Evolutionary conservation across 2,113 vertebrate genomes (phyloP), one percentile per base, ranked within the genome.

Genomic region (Aspidoscelis tigris): DNA sequence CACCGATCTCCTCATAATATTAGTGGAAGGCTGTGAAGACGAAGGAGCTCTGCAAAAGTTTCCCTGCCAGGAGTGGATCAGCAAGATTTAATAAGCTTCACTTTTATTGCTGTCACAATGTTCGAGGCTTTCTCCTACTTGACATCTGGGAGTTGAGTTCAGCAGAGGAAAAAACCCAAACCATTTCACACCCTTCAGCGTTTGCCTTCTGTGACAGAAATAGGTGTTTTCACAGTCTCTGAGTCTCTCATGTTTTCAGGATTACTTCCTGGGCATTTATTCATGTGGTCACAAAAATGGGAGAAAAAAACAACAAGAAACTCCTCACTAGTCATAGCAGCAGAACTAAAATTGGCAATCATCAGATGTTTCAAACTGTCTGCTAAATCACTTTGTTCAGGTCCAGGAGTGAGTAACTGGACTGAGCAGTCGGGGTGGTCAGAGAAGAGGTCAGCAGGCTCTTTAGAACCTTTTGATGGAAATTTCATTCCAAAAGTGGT

Each of bases 191-290:
- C 69, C 70, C 77, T 75, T 75, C 33, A 80, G 83, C 18, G 20
- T 65, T 69, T 80, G 58, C 58, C 71, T 80, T 80, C 78, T 41
- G 43, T 12, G 58, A 75, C 53, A n/a, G 84, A 85, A 85, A 85
- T 68, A 80, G 70, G 78, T 68, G 81, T 80, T 65, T 79, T 85
- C 84, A 85, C 70, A 75, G 84, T 12, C 77, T 66, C 61, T 33
- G n/a, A 64, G 21, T 73, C 69, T 66, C 43, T n/a, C 58, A 64
- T 64, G 21, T 50, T 80, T 21, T 66, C 77, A 47, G 58, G 55
- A 66, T 65, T 66, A 43, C 76, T 78, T 65, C 12, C 26, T 80
- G 41, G 55, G 10, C 53, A 33, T 53, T 44, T 33, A 70, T 47
- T 64, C 69, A 39, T 65, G 20, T 39, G 58, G 43, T 41, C 20